Evolutionary conservation across 2,113 vertebrate genomes (phyloP), one percentile per base, ranked within the genome.

Genomic region (Ptilonorhynchus violaceus): DNA sequence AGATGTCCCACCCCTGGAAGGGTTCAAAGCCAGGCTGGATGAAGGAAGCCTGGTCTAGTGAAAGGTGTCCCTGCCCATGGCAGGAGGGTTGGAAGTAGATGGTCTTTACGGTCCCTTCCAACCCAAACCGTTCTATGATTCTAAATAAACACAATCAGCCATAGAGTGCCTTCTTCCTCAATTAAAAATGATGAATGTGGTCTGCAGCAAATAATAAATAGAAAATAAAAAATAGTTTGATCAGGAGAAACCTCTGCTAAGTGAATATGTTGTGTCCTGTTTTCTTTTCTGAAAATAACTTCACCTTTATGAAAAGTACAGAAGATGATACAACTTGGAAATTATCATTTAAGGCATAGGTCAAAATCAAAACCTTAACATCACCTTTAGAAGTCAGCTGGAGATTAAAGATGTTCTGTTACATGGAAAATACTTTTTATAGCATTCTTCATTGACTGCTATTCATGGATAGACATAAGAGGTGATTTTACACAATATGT

Each of bases 21-120:
- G 22, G 16, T 22, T 60, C 47, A 47, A 25, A 30, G 18, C 13
- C 25, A 25, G 53, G 14, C 39, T 82, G 53, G 11, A 10, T 53
- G 24, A 24, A 39, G 30, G 47, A 53, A 53, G 22, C 2, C 11
- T 62, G 24, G 11, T 47, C n/a, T 31, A 41, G 20, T 35, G 39
- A 9, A 15, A 47, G 0, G 0, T 53, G 47, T 31, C n/a, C 6
- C 30, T 47, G 17, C 6, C 47, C 11, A 41, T 19, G 41, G 25
- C 24, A 47, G n/a, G 24, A 39, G 5, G 2, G 7, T 13, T 41
- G 17, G 9, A 76, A 62, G 21, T 27, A 68, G 21, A 18, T 27
- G n/a, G 27, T 41, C 2, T 13, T 53, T 68, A 47, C 0, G 0
- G 14, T 62, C 30, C 11, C 17, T 55, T 69, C 15, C 63, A 49